These are phyloP conservation scores for Zeugodacus cucurbitae DNA, from an alignment of 1,140 invertebrate species.

Conservation along the genomic window DNA sequence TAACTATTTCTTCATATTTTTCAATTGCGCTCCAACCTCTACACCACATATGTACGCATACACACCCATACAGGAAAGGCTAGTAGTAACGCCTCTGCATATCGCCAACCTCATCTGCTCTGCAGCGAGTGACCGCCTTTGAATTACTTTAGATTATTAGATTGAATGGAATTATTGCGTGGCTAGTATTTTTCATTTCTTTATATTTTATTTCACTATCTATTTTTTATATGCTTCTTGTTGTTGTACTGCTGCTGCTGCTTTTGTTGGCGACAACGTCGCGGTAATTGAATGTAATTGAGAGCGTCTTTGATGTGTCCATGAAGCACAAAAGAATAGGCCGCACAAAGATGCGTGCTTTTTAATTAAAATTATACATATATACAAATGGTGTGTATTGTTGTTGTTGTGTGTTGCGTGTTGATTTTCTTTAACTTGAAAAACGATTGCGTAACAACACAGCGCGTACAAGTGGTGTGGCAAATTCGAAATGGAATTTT, in stretches of 20 bases:
- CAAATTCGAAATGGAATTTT: background rate
- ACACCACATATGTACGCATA: background rate
- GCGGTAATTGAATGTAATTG: slow-evolving; percentile 37
- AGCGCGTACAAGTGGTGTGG: background rate
- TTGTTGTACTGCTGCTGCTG: background rate
- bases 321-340: background rate
- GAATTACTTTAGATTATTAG: slow-evolving; percentile 33
- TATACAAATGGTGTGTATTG: background rate
- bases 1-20: background rate
- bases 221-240: background rate
- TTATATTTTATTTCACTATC: background rate
- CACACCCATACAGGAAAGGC: background rate
- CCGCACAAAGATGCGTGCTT: background rate
- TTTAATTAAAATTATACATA: background rate
- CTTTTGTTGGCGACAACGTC: background rate
- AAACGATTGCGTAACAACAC: background rate
- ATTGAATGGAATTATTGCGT: slow-evolving; percentile 33
- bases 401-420: background rate
- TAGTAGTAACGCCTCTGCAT: background rate
- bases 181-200: background rate
- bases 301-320: slow-evolving; percentile 18
- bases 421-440: background rate
- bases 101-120: background rate
- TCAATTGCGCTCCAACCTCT: background rate
- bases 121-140: background rate